Conservation (phyloP, 2,797 vertebrate species). For the Rallus crepitans region DNA sequence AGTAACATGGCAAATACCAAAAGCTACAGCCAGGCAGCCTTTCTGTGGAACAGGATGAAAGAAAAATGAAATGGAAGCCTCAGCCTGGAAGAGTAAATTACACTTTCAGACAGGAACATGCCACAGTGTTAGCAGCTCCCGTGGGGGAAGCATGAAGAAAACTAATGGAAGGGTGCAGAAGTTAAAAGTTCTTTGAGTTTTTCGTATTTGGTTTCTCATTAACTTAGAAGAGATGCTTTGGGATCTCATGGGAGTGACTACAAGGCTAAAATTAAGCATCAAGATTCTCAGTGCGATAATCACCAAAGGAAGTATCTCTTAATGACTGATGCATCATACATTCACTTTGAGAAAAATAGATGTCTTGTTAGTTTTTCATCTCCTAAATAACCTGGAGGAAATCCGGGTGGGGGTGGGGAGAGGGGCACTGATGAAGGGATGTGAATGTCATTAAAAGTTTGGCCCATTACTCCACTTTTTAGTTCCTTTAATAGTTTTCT, state of each 20-base stretch:
- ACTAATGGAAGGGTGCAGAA: neutral
- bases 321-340: neutral
- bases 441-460: neutral
- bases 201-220: neutral
- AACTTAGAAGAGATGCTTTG: neutral
- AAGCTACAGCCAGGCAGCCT: neutral
- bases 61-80: neutral
- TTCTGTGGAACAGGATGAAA: neutral
- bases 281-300: neutral
- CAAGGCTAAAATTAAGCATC: neutral
- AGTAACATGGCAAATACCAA: neutral
- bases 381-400: neutral
- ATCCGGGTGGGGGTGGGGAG: neutral
- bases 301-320: neutral
- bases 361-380: neutral
- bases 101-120: neutral
- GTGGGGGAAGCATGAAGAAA: neutral
- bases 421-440: neutral
- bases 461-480: neutral
- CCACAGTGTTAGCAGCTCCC: neutral
- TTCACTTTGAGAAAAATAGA: neutral
- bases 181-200: neutral
- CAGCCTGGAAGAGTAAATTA: neutral
- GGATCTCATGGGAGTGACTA: neutral
- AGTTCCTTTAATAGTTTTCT: neutral